Evolutionary conservation across 2,113 vertebrate genomes (phyloP), one percentile per base, ranked within the genome.

Genomic region (Clarias macrocephalus): DNA sequence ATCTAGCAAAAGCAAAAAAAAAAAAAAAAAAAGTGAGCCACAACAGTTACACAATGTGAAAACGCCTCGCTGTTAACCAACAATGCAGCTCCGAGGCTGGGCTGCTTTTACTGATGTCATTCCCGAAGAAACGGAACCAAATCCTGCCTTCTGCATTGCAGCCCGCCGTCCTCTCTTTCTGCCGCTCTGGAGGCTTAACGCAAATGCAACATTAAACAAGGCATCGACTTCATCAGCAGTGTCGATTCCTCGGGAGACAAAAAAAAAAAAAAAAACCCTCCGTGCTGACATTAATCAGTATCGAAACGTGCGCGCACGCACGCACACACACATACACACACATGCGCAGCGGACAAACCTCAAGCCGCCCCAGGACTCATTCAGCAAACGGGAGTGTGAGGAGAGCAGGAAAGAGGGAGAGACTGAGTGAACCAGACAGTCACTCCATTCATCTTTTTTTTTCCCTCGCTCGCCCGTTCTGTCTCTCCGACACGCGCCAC

Each of bases 161-260:
- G 84, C 65, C 77, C 25, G 68, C 11, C 57, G 11, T 21, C 21
- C 65, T 66, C 52, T 65, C 52, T 18, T 68, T 66, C 25, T 59
- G 52, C 28, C 57, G n/a, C 59, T 81, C 68, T 62, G n/a, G 42
- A 42, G 16, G 37, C 60, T 85, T 25, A 60, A 72, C 75, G 80
- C 89, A 92, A 85, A 72, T 56, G 80, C 89, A 91, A 79, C 72
- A 82, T 86, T 87, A 87, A 48, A 70, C 90, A 83, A 21, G 66
- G 87, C 76, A 90, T 73, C 30, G 66, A 82, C 77, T 93, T 90
- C 89, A 92, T 89, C 90, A 56, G 88, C 91, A 89, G 86, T 60
- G 52, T 85, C 82, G 30, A 89, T 90, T 89, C 87, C 86, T n/a
- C 5, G 81, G 89, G 90, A 90, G 62, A 5, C 62, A 88, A 90